Base-by-base conservation (phyloP, 2,113 vertebrate genomes). In the Columba livia region DNA sequence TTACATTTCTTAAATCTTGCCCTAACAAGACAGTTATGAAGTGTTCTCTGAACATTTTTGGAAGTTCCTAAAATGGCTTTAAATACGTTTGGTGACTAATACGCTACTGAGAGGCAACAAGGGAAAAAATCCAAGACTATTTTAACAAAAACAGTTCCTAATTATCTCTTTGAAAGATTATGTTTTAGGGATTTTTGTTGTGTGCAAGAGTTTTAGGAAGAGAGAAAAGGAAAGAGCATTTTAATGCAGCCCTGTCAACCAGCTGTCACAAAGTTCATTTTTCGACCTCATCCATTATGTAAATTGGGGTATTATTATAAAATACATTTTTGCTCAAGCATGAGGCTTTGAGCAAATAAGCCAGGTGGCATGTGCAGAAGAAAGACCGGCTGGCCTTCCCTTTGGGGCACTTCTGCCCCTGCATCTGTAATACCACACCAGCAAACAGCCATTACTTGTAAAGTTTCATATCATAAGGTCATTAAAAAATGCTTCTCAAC, bases 201-300 rank as follows among this genome's bases (percentile, higher is more conserved):
- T 44, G 60, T 74, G 26, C 42, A 60, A 42, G 74, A 79, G 56
- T 79, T 92, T 89, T 29, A 61, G 73, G 73, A 94, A 90, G 61
- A 74, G 73, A 69, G 28, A 28, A 40, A 95, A 89, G 47, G 42
- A 85, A 88, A 61, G 62, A 81, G 64, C 90, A 70, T 81, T 90
- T 90, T 86, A 93, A 89, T 40, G 83, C 82, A 95, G 83, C n/a
- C 83, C 70, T 89, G 85, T 66, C 96, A 93, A 51, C 96, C 95
- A 92, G 53, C 36, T 93, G 92, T 92, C 88, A 94, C 24, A 0
- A 85, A 87, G 73, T 84, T 93, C 31, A 89, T 81, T 95, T 94
- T 81, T 73, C 92, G 87, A 51, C 92, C 83, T 93, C 83, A 96
- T 89, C 79, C 82, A 85, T 94, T 89, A 95, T 91, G 95, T 74